Evolutionary conservation across 2,113 vertebrate genomes (phyloP).

Genomic region (Fregetta grallaria): DNA sequence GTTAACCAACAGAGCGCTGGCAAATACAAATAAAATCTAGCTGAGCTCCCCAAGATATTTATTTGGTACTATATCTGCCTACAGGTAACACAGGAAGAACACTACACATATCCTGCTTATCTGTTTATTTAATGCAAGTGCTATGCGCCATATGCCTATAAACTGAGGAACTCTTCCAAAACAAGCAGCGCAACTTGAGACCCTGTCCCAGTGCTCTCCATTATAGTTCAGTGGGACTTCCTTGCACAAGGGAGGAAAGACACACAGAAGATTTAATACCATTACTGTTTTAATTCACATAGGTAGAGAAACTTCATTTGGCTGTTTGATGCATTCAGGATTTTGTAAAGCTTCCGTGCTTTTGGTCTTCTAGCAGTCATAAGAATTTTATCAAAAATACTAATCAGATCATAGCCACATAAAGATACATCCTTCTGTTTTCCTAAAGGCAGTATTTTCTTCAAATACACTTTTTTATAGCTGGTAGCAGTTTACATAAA

Average conservation of each 20-base stretch:
- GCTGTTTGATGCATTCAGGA: neutral
- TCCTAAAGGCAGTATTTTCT: neutral
- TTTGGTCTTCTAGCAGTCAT: neutral
- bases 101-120: neutral
- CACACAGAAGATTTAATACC: neutral
- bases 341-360: neutral
- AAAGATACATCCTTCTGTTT: neutral
- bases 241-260: neutral
- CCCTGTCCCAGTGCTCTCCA: neutral
- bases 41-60: neutral
- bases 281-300: neutral
- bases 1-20: neutral
- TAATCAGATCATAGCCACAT: neutral
- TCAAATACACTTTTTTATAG: neutral
- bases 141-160: neutral
- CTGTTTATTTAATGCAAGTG: neutral
- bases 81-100: rapidly evolving
- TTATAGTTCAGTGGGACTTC: neutral
- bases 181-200: neutral
- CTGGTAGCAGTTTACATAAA: neutral
- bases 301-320: neutral
- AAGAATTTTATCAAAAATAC: neutral
- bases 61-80: neutral
- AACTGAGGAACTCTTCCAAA: neutral
- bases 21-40: neutral